Base-by-base conservation (phyloP, 2,113 vertebrate species). In the Pygoscelis antarcticus region DNA sequence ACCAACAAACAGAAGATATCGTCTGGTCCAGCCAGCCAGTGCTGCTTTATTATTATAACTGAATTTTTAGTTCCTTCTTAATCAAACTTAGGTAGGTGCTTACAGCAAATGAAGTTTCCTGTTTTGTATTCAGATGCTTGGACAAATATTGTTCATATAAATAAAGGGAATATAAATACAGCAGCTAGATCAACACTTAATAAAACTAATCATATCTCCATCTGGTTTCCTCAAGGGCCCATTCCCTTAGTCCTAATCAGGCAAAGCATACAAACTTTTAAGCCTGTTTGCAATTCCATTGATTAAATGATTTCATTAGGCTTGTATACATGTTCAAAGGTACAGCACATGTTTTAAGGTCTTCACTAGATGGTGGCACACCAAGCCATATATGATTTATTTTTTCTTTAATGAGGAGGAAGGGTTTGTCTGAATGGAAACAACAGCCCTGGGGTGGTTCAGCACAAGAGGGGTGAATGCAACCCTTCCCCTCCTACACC, bases 301-400 rank as follows among this genome's bases (percentile, higher is more conserved):
- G 96, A 97, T 96, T 96, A 97, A 95, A 91, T 94, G 61, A 96
- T 96, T 96, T 97, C 84, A 96, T 96, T 95, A 96, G 68, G 42
- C 91, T 89, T 23, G 38, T 87, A 70, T 68, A 76, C 26, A 3
- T 40, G 84, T 93, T 96, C 87, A 69, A 61, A 91, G 91, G 66
- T 85, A 65, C 42, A 1, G 11, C 77, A 32, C 52, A 9, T 57
- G 75, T 69, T 54, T 84, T 77, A n/a, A 89, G 77, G 74, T 58
- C 76, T 82, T 64, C 80, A 29, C 47, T 64, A 49, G 38, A 11
- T 68, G 47, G 42, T 76, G 86, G 54, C 69, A 81, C 18, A 44
- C 46, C 46, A 66, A 82, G 38, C 60, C 47, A 47, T 44, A 30
- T 47, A 47, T 46, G 72, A 68, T 60, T 44, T 74, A 5, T 42